Evolutionary conservation across 2,797 vertebrate genomes (phyloP).

Genomic region (Scolopax rusticola): DNA sequence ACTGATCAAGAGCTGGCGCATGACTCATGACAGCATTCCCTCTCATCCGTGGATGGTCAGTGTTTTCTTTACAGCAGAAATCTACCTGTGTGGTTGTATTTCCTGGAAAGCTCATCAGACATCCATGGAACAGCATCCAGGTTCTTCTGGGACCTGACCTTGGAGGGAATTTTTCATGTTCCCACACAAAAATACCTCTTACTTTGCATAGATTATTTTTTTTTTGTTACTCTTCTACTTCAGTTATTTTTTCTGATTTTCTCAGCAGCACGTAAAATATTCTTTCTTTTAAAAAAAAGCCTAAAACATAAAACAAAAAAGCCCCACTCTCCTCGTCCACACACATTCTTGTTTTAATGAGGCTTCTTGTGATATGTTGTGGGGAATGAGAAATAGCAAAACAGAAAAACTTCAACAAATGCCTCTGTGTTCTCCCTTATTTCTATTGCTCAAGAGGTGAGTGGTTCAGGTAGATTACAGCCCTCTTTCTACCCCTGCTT

Average conservation of each 20-base stretch:
- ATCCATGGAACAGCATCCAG: background rate
- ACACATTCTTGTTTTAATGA: background rate
- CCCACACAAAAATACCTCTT: background rate
- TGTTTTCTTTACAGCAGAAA: background rate
- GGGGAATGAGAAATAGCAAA: background rate
- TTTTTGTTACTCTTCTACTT: background rate
- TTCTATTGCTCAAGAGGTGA: conserved; percentile 54
- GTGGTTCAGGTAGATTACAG: conserved; percentile 46
- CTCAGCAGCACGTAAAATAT: background rate
- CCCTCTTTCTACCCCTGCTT: conserved; percentile 20
- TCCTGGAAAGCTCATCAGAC: background rate
- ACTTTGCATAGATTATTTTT: background rate
- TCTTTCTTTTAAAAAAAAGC: background rate
- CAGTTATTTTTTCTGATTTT: background rate
- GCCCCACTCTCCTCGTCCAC: fast-evolving
- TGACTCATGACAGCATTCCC: conserved; percentile 18
- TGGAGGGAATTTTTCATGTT: background rate
- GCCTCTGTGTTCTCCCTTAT: background rate
- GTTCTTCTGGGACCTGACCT: background rate
- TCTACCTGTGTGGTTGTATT: background rate
- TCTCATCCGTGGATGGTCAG: background rate
- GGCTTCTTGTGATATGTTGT: background rate
- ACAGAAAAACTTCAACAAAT: background rate
- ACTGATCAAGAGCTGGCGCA: background rate
- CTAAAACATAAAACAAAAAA: background rate